Conservation (phyloP, 2,797 vertebrate genomes). For the Helostoma temminkii region DNA sequence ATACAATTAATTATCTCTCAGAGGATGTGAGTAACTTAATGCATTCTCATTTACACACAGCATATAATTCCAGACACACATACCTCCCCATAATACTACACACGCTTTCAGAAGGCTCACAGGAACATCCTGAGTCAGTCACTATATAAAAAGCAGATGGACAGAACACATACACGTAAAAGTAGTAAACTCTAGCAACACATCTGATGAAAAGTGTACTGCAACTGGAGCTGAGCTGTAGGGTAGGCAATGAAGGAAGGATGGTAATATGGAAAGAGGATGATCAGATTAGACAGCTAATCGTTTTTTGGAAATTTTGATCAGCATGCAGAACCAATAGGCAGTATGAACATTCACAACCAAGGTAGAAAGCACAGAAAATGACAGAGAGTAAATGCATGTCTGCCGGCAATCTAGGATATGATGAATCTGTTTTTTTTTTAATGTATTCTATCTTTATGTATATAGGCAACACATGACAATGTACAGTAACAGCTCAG, state of each 20-base stretch:
- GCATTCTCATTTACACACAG: conserved; percentile 11
- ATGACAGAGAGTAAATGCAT: too few species aligned
- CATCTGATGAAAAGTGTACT: not conserved
- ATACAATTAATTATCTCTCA: conserved; percentile 32
- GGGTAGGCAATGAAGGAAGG: not conserved
- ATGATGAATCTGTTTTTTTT: too few species aligned
- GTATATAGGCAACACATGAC: too few species aligned
- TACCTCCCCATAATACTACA: not conserved
- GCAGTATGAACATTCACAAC: too few species aligned
- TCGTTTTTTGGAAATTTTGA: not conserved
- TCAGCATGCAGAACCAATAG: too few species aligned
- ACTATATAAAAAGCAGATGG: not conserved
- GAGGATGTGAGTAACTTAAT: conserved; percentile 13
- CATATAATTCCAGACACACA: conserved; percentile 11
- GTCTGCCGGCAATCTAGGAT: too few species aligned
- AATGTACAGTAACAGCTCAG: too few species aligned
- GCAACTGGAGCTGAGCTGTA: not conserved
- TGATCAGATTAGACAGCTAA: conserved; percentile 1
- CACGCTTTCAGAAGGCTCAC: not conserved
- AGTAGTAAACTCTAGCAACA: not conserved
- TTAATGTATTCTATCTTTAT: too few species aligned
- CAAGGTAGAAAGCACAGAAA: too few species aligned
- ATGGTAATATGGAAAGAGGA: not conserved
- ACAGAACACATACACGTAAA: not conserved
- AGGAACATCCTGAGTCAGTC: not conserved